These are phyloP conservation scores for Panagrolaimus sp. DNA, from an alignment of 1,140 invertebrate species.

Conservation along the genomic window DNA sequence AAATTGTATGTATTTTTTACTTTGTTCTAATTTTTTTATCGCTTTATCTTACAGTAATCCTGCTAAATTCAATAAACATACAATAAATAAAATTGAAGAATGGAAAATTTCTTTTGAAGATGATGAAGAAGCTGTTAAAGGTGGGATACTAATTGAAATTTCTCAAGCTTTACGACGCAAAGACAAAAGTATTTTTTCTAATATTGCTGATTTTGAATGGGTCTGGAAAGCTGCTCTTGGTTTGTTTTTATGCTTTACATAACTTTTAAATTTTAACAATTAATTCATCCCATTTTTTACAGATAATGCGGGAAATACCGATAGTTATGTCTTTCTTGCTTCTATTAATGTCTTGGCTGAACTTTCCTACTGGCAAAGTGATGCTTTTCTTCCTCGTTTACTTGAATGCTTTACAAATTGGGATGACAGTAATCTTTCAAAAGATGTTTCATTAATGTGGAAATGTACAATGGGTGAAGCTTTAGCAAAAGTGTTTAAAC, in stretches of 20 bases:
- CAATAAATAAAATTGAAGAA: neutral
- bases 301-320: neutral
- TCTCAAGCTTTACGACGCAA: neutral
- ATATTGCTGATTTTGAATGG: neutral
- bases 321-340: neutral
- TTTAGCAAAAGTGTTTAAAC: neutral
- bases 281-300: no score
- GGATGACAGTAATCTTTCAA: neutral
- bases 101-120: neutral
- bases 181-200: neutral
- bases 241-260: no score
- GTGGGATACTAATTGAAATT: neutral
- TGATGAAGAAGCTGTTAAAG: neutral
- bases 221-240: conserved; percentile 5
- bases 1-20: neutral
- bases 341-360: conserved; percentile 10
- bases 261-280: no score
- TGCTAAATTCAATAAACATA: neutral
- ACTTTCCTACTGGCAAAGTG: neutral
- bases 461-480: conserved; percentile 1
- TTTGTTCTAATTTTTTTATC: neutral
- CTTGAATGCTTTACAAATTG: neutral
- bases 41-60: neutral
- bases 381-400: neutral
- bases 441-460: neutral